Conservation (phyloP, 2,797 vertebrate species). For the Rhynchonycteris naso region DNA sequence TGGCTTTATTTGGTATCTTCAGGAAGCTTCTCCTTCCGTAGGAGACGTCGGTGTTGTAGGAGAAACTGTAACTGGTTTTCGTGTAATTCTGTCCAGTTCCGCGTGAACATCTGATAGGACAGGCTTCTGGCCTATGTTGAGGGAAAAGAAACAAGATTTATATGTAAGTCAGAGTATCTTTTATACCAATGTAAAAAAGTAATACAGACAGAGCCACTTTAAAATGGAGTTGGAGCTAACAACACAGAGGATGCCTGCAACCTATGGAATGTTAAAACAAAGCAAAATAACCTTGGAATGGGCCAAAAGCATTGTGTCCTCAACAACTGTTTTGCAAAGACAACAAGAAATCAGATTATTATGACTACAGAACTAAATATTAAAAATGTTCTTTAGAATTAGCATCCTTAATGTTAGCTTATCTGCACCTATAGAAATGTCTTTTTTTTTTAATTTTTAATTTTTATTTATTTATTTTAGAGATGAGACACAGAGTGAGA, state of each 20-base stretch:
- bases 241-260: not conserved
- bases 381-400: not conserved
- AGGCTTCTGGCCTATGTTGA: constrained; percentile 93
- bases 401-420: not conserved
- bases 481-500: too few relatives aligned
- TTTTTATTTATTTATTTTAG: too few relatives aligned
- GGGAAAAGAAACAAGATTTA: constrained; percentile 53
- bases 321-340: not conserved
- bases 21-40: constrained; percentile 93
- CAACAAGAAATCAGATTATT: not conserved
- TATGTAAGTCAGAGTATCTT: not conserved
- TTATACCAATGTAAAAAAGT: not conserved
- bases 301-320: not conserved
- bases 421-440: not conserved
- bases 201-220: not conserved
- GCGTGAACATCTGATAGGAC: constrained; percentile 98
- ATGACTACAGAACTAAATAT: not conserved
- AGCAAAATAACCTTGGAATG: not conserved
- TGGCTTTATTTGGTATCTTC: constrained; percentile 90
- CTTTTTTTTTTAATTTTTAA: too few relatives aligned
- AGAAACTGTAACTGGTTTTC: constrained; percentile 93
- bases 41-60: constrained; percentile 89
- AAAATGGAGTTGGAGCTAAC: not conserved
- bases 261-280: not conserved
- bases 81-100: constrained; percentile 98